These are phyloP conservation scores for Apoda limacodes DNA, from an alignment of 2,888 invertebrate genomes.

Conservation along the genomic window DNA sequence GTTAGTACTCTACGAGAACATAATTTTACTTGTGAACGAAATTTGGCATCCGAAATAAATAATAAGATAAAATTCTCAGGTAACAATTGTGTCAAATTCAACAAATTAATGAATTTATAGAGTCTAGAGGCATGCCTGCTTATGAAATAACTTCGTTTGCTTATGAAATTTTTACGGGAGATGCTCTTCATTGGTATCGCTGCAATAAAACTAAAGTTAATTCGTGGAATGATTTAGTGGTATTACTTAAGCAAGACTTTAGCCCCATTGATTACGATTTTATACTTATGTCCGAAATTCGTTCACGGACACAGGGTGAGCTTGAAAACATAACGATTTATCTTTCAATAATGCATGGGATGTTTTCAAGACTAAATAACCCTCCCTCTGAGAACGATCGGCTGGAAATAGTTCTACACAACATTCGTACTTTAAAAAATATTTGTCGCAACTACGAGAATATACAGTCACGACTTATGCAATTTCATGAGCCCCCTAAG, in stretches of 20 bases:
- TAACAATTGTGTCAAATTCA: conserved; percentile 12
- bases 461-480: conserved; percentile 2
- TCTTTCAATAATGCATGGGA: conserved; percentile 14
- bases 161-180: conserved; percentile 10
- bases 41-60: not conserved
- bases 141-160: conserved; percentile 9
- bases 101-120: conserved; percentile 7
- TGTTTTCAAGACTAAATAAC: conserved; percentile 11
- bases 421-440: conserved; percentile 10
- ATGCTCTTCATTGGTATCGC: conserved; percentile 17
- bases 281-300: conserved; percentile 13
- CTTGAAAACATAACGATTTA: conserved; percentile 16
- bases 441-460: conserved; percentile 5
- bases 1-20: too few species aligned
- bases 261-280: conserved; percentile 6
- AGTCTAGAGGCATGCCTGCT: conserved; percentile 4
- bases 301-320: conserved; percentile 14
- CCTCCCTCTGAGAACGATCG: conserved; percentile 5
- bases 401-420: conserved; percentile 11
- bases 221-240: conserved; percentile 9
- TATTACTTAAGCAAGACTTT: conserved; percentile 10
- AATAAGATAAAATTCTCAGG: conserved; percentile 12
- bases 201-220: conserved; percentile 5
- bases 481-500: conserved; percentile 4
- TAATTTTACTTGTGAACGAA: conserved; percentile 8